A percentile compares a stretch with the other conserved stretches of the same genome.
Evolutionary conservation across 2,797 vertebrate genomes (phyloP).

Genomic region (Sebastes baramenuke): DNA sequence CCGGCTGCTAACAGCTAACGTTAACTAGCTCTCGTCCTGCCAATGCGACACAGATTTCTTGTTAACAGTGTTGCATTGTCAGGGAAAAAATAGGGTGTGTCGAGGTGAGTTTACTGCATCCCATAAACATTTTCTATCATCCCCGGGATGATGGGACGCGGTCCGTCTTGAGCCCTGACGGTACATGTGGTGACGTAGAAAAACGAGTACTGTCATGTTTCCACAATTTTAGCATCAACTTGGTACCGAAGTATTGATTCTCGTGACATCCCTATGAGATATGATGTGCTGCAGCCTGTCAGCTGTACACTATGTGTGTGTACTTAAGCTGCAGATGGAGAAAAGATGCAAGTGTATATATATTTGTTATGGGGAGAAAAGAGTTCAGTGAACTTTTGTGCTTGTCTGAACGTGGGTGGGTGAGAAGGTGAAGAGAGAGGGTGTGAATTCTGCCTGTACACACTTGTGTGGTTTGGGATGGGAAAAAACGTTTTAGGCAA

Average conservation of each 20-base stretch:
- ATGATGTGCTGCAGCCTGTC: not conserved
- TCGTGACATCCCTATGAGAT: not conserved
- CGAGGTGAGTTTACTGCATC: not conserved
- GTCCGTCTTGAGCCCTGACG: not conserved
- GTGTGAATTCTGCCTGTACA: not conserved
- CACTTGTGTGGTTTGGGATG: slow-evolving; percentile 14
- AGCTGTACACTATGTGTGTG: not conserved
- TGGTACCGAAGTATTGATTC: not conserved
- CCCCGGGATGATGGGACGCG: not conserved
- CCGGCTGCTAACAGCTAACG: not conserved
- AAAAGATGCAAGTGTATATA: not conserved
- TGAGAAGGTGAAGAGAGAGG: not conserved
- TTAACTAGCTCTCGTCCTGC: not conserved
- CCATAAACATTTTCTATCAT: not conserved
- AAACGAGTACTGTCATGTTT: not conserved
- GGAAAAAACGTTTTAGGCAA: not conserved
- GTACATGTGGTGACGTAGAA: not conserved
- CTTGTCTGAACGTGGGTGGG: not conserved
- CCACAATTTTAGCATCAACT: no score
- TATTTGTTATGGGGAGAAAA: not conserved
- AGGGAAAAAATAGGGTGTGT: not conserved
- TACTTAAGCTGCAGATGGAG: not conserved
- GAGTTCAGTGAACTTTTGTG: not conserved
- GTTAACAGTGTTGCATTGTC: not conserved
- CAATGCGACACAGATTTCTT: not conserved